Conservation (phyloP, 35 echinoderm and acorn worm genomes). For the Patiria miniata region DNA sequence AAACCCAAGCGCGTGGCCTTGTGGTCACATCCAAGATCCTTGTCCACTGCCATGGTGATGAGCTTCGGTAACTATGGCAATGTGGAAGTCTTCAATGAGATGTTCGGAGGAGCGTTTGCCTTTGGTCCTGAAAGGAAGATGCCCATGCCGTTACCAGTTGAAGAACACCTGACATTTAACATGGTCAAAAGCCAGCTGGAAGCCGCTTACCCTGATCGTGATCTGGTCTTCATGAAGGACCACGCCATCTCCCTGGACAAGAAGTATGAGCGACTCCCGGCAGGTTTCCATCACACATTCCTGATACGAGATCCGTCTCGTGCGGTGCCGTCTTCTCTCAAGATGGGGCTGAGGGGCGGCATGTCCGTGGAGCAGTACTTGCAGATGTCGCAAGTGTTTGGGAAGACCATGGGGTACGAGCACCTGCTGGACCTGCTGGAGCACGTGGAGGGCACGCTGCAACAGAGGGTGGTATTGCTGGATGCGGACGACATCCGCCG, state of each 20-base stretch:
- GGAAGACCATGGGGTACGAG: constrained; percentile 12
- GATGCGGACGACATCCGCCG: constrained; percentile 49
- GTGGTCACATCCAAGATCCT: neutral
- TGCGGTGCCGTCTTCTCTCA: constrained; percentile 14
- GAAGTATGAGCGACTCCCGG: constrained; percentile 9
- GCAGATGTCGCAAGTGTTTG: constrained; percentile 3
- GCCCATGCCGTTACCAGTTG: constrained; percentile 9
- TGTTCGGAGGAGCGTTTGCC: constrained; percentile 65
- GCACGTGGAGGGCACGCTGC: constrained; percentile 14
- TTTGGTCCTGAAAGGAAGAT: constrained; percentile 66
- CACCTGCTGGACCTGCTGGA: constrained; percentile 27
- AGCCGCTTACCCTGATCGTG: neutral
- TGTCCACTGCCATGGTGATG: constrained; percentile 16
- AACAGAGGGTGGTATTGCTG: constrained; percentile 35
- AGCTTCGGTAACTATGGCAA: constrained; percentile 28
- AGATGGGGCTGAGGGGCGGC: constrained; percentile 23
- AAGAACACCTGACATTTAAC: constrained; percentile 17
- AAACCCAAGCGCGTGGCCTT: neutral
- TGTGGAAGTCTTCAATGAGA: constrained; percentile 74
- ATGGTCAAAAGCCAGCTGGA: neutral
- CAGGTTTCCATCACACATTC: constrained; percentile 44
- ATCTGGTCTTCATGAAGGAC: constrained; percentile 48
- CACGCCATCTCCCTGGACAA: neutral
- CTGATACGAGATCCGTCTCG: constrained; percentile 49
- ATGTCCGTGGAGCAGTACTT: constrained; percentile 11